Conservation (phyloP, 2,888 invertebrate species). For the Clusia tigrina region DNA sequence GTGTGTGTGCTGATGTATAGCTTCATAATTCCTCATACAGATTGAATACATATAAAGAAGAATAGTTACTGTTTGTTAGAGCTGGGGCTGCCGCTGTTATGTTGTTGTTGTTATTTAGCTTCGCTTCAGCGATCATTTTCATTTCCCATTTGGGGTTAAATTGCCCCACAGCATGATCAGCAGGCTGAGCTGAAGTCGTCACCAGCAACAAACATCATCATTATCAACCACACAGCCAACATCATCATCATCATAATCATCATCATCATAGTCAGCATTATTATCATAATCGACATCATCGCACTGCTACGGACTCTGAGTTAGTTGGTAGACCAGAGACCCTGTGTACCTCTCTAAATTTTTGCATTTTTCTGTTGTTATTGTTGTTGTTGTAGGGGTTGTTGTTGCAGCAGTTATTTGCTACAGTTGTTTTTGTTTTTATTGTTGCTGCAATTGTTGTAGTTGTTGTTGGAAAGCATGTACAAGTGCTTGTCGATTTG, state of each 20-base stretch:
- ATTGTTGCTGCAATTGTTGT: background rate
- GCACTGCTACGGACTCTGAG: background rate
- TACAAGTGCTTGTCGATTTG: constrained; percentile 1
- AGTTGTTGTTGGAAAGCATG: background rate
- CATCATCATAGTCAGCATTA: background rate
- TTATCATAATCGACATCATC: background rate
- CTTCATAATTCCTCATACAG: background rate
- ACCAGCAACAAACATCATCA: constrained; percentile 12
- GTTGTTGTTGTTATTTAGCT: constrained; percentile 44
- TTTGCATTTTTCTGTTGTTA: too few species aligned
- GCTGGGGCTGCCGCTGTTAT: constrained; percentile 34
- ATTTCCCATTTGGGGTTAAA: constrained; percentile 42
- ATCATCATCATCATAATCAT: constrained; percentile 13
- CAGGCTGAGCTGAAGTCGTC: background rate
- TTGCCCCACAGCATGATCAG: constrained; percentile 27
- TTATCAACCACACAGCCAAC: constrained; percentile 15
- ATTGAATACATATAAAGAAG: background rate
- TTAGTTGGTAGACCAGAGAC: background rate
- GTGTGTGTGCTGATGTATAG: too few species aligned
- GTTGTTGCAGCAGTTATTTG: too few species aligned
- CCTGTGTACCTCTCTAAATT: too few species aligned
- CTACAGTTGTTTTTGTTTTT: background rate
- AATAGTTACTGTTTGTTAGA: constrained; percentile 32
- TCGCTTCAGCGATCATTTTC: constrained; percentile 57
- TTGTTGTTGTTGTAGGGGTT: too few species aligned